Percentiles rank a stretch among this genome's conserved stretches.
Conservation (phyloP, 1,140 invertebrate species). For the Trichonephila clavata region DNA sequence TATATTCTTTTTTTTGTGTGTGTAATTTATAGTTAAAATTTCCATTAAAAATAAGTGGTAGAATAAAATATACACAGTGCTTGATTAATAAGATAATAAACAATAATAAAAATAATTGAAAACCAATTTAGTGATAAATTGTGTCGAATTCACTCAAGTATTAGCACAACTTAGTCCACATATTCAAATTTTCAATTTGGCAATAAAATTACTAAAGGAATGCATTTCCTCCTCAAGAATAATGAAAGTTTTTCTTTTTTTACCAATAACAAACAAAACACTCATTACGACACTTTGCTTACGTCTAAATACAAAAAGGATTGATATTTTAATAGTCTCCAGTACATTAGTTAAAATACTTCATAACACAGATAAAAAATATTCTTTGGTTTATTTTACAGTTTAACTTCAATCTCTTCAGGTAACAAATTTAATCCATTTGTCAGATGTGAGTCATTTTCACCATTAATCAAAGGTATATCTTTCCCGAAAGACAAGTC, state of each 20-base stretch:
- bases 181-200: neutral
- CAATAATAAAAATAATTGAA: too few species aligned
- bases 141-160: too few species aligned
- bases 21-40: too few species aligned
- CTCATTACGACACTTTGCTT: neutral
- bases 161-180: too few species aligned
- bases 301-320: neutral
- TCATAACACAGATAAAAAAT: slow-evolving; percentile 27
- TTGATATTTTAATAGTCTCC: neutral
- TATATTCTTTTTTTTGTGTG: too few species aligned
- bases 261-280: neutral
- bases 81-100: too few species aligned
- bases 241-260: neutral
- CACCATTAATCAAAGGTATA: slow-evolving; percentile 11
- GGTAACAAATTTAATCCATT: slow-evolving; percentile 44
- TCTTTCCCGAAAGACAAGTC: slow-evolving; percentile 13
- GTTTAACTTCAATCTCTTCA: slow-evolving; percentile 57
- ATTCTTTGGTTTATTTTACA: slow-evolving; percentile 56
- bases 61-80: too few species aligned
- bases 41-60: too few species aligned
- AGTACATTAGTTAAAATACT: slow-evolving; percentile 35
- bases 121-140: too few species aligned
- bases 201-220: neutral
- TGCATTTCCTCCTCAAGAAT: neutral
- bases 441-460: neutral